Evolutionary conservation across 2,888 invertebrate genomes (phyloP).

Genomic region (Thecocarcelia acutangulata): DNA sequence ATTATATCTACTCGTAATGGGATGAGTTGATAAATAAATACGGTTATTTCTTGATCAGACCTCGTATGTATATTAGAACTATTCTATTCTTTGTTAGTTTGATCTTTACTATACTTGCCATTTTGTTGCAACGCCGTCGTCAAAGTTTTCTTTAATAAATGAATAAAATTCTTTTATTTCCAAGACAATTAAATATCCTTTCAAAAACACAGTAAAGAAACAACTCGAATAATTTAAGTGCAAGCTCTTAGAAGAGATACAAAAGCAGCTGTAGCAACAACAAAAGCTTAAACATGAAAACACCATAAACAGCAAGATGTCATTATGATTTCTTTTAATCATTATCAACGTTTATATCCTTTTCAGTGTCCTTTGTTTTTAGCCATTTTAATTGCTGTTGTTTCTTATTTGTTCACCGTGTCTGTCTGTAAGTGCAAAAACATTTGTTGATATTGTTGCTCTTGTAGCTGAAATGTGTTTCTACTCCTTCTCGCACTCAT

Average conservation of each 20-base stretch:
- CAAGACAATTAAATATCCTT: conserved; percentile 10
- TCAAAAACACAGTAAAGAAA: neutral
- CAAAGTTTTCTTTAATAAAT: neutral
- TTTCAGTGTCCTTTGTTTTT: conserved; percentile 9
- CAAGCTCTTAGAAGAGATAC: conserved; percentile 1
- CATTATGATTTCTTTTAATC: conserved; percentile 35
- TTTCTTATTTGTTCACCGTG: neutral
- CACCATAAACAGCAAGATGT: conserved; percentile 33
- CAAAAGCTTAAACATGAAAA: conserved; percentile 5
- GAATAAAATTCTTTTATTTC: neutral
- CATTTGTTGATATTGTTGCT: no score
- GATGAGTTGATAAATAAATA: no score
- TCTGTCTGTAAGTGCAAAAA: no score
- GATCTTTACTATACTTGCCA: no score
- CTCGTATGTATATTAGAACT: no score
- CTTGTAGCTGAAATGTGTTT: no score
- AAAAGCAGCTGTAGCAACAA: conserved; percentile 1
- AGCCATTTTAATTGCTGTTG: conserved; percentile 18
- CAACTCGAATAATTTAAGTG: conserved; percentile 36
- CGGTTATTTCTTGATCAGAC: no score
- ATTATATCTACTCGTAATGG: no score
- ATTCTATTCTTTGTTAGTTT: no score
- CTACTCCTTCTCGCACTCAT: no score
- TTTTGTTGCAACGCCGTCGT: no score
- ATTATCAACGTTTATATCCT: neutral